Conservation (phyloP, 2,113 vertebrate species). For the Mola mola region DNA sequence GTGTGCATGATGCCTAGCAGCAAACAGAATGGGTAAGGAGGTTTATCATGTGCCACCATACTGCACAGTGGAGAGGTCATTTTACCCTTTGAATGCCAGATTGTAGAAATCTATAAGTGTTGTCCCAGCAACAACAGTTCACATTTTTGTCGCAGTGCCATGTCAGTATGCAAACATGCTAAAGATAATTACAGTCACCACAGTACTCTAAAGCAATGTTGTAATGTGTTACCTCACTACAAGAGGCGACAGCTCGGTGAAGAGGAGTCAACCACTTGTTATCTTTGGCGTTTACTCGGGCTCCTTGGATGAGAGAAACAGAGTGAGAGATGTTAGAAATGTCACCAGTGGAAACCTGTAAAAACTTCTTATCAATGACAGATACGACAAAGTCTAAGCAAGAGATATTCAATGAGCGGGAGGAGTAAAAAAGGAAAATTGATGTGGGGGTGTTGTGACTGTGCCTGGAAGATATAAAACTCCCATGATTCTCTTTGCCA, state of each 20-base stretch:
- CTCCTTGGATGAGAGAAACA: constrained; percentile 82
- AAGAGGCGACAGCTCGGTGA: constrained; percentile 97
- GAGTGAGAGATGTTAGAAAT: constrained; percentile 10
- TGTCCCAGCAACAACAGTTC: too few species aligned
- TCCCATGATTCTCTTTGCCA: constrained; percentile 40
- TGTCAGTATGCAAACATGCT: too few species aligned
- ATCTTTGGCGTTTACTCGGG: constrained; percentile 99
- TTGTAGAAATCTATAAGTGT: too few species aligned
- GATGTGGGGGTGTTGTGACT: not conserved
- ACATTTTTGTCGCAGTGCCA: too few species aligned
- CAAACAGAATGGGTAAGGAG: too few species aligned
- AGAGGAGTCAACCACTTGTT: constrained; percentile 99
- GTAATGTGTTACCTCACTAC: constrained; percentile 90
- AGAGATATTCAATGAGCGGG: not conserved
- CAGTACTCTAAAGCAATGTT: too few species aligned
- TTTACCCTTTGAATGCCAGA: too few species aligned
- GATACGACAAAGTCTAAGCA: not conserved
- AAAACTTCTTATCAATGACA: not conserved
- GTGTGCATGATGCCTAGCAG: too few species aligned
- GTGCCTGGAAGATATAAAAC: constrained; percentile 19
- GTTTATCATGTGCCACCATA: too few species aligned
- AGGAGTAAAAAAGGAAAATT: not conserved
- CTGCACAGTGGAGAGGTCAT: too few species aligned
- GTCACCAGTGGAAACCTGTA: constrained; percentile 1
- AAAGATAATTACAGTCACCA: too few species aligned